Conservation (phyloP, 2,888 invertebrate genomes). For the Neoscelio sp. region DNA sequence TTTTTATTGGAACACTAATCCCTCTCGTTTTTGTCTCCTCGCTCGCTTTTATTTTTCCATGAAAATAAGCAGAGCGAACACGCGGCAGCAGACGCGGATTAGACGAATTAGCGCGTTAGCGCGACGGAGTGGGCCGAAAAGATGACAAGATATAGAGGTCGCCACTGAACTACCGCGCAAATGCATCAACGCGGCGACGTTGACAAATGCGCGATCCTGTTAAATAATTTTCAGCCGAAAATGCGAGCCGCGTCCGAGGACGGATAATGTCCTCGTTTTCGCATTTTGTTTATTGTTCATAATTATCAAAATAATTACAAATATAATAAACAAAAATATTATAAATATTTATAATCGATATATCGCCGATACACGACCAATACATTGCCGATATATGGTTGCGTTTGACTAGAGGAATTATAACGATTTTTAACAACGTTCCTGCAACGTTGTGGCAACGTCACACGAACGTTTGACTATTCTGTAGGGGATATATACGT, state of each 20-base stretch:
- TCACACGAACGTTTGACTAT: too few relatives aligned
- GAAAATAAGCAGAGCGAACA: constrained; percentile 2
- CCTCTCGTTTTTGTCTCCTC: too few relatives aligned
- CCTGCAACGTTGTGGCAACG: too few relatives aligned
- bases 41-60: background rate
- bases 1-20: too few relatives aligned
- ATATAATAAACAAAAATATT: too few relatives aligned
- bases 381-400: too few relatives aligned
- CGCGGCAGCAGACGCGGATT: constrained; percentile 44
- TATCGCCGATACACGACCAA: too few relatives aligned
- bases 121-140: constrained; percentile 44
- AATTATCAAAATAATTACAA: too few relatives aligned
- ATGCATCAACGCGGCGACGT: constrained; percentile 65
- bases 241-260: constrained; percentile 13
- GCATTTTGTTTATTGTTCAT: background rate
- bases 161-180: constrained; percentile 57
- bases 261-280: constrained; percentile 34
- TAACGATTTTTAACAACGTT: too few relatives aligned
- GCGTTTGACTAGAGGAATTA: too few relatives aligned
- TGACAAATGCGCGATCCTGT: constrained; percentile 54
- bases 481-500: too few relatives aligned
- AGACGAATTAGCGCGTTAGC: constrained; percentile 56
- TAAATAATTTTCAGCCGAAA: constrained; percentile 38
- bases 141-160: constrained; percentile 66
- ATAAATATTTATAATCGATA: too few relatives aligned